Evolutionary conservation across 2,888 invertebrate genomes (phyloP), one percentile per base, ranked within the genome.

Genomic region (Drosophila borealis): DNA sequence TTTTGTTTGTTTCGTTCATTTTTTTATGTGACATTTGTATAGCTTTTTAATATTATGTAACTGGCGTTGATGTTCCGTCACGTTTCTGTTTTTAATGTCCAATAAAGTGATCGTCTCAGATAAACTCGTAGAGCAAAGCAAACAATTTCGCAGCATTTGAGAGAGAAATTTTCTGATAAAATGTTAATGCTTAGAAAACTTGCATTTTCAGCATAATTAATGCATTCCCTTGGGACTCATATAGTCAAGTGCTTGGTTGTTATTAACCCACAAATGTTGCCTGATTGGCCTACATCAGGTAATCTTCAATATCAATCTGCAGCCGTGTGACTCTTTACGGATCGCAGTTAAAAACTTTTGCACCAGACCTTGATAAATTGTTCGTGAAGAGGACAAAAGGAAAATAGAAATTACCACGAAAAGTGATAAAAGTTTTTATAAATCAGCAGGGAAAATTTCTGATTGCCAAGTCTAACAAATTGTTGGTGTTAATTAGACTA

Each of bases 31-130:
- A 65, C 72, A 75, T 82, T 88, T 60, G 59, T 56, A 88, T 78
- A 73, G 73, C 73, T 78, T 84, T 88, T 84, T 86, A 88, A 88
- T 88, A 75, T 88, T 68, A 78, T 70, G 63, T 74, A 61, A 72
- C 72, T 70, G 66, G 50, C 63, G 70, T 66, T 74, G 78, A 80
- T 74, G 66, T 80, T 25, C 66, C 67, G 81, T 72, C 81, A 81
- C 81, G 81, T 88, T 79, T 71, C 74, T 73, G 74, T 80, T 87
- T 85, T 85, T 88, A 88, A 85, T 77, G 89, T 73, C 87, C 71
- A 79, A 86, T 88, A 74, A 85, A 81, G 71, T 86, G 69, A 88
- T 87, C 70, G 66, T 78, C 76, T 57, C 57, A 55, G 70, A 88
- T 78, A 83, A 86, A 78, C 53, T 51, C 61, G 63, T 74, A 50